These are phyloP conservation scores for Samia ricini DNA, from an alignment of 1,140 invertebrate species.

Conservation along the genomic window DNA sequence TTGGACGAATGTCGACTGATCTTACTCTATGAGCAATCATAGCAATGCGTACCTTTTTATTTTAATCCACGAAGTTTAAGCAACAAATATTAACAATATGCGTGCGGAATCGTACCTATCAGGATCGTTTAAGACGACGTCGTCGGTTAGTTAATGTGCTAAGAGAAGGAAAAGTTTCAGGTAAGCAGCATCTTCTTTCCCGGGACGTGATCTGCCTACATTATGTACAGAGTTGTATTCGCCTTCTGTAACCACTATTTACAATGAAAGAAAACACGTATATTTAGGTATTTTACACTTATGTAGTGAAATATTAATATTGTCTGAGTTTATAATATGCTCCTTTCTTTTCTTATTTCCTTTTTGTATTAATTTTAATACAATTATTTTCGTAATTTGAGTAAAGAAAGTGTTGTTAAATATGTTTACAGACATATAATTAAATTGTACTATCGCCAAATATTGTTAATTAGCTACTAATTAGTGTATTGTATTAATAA, in stretches of 20 bases:
- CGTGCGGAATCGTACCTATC: slow-evolving; percentile 16
- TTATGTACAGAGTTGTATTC: slow-evolving; percentile 26
- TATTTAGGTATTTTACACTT: slow-evolving; percentile 19
- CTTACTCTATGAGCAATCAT: neutral
- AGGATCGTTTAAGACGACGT: slow-evolving; percentile 24
- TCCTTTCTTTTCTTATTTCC: neutral
- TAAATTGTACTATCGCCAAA: neutral
- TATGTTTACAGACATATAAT: neutral
- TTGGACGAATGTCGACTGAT: too few species aligned
- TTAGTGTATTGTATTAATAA: neutral
- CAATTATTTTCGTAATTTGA: neutral
- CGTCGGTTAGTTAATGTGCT: slow-evolving; percentile 64
- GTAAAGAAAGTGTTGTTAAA: too few species aligned
- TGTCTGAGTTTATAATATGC: neutral
- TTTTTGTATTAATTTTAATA: neutral
- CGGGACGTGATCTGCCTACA: slow-evolving; percentile 61
- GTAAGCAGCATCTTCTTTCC: slow-evolving; percentile 69
- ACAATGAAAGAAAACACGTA: slow-evolving; percentile 17
- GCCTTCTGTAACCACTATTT: slow-evolving; percentile 16
- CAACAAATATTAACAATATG: slow-evolving; percentile 27
- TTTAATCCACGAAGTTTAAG: slow-evolving; percentile 2
- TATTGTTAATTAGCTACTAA: too few species aligned
- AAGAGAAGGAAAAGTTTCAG: slow-evolving; percentile 72
- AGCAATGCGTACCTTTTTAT: neutral
- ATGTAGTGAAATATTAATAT: neutral